Evolutionary conservation across 2,797 vertebrate genomes (phyloP), one percentile per base, ranked within the genome.

Genomic region (Catharus ustulatus): DNA sequence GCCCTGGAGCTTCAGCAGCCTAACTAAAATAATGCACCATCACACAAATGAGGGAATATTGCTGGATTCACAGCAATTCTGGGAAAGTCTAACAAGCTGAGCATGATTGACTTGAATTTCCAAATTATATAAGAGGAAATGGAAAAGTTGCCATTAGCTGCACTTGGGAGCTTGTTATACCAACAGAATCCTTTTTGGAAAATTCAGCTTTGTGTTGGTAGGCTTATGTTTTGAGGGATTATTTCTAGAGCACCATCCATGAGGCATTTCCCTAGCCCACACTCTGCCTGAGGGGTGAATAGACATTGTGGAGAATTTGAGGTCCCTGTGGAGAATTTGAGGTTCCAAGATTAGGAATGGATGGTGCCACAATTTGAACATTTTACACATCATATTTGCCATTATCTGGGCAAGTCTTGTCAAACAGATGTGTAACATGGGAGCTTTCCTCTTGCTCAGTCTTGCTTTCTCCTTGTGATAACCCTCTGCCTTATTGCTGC

Each of bases 401-500:
- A 8, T 72, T 81, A 19, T 40, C 68, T 72, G 34, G 42, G 24
- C 34, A 68, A 57, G 21, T 13, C 46, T 43, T 23, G 13, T 77
- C 49, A 51, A 54, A 54, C 3, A 52, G 40, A 11, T 4, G 0
- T 29, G n/a, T 66, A 66, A 38, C 0, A 1, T 5, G n/a, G 59
- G 24, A 59, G 11, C 54, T 78, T 61, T 78, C 30, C 34, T 73
- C 71, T 57, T 58, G 71, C 34, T 82, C 46, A 58, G 15, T 46
- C 42, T 38, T 79, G 15, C 45, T 66, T 51, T 83, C 40, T 63
- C 16, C 22, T 68, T 49, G n/a, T 87, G 34, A 55, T 76, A 93
- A 42, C 30, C 17, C 67, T 76, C 15, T 75, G 38, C 14, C 13
- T 84, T 12, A 6, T 52, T 51, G 22, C 54, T 87, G 66, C 30